phyloP scores from a whole-genome alignment of 2,113 vertebrate species.

The Xyliphius kryptos region DNA sequence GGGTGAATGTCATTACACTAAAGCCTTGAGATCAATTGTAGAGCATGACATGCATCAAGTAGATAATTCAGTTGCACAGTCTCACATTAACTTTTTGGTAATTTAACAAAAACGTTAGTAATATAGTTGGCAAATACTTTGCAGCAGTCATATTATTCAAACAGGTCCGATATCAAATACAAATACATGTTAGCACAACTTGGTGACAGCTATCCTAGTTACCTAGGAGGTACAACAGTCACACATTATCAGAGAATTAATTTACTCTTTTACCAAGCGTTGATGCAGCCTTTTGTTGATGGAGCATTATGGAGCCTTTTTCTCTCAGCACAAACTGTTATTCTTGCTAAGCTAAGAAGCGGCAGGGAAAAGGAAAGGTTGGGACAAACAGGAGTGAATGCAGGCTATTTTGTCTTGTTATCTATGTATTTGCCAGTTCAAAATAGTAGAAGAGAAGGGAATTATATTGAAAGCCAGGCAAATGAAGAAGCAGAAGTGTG shows the following conservation, averaged over 20 bases:
- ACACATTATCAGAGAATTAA: constrained; percentile 13
- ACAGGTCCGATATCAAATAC: too few species aligned
- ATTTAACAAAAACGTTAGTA: constrained; percentile 22
- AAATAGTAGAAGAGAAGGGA: constrained; percentile 50
- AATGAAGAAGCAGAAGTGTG: constrained; percentile 57
- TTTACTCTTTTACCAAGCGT: constrained; percentile 1
- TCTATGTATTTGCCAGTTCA: constrained; percentile 53
- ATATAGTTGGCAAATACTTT: constrained; percentile 2
- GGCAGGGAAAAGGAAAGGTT: constrained; percentile 32
- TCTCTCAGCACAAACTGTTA: constrained; percentile 28
- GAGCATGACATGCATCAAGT: constrained; percentile 59
- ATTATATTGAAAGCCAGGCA: constrained; percentile 53
- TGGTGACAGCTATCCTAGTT: constrained; percentile 1
- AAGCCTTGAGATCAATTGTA: constrained; percentile 58
- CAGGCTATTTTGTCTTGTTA: constrained; percentile 42
- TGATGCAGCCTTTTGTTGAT: too few species aligned
- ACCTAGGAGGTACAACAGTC: background rate
- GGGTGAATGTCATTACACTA: constrained; percentile 55
- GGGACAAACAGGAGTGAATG: constrained; percentile 24
- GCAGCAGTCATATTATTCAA: background rate
- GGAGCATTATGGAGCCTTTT: constrained; percentile 17
- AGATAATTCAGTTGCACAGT: constrained; percentile 54
- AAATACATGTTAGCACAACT: too few species aligned
- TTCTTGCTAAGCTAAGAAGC: constrained; percentile 35
- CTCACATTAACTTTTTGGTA: constrained; percentile 35